A percentile compares a stretch with the other conserved stretches of the same genome.
phyloP scores from a whole-genome alignment of 1,140 invertebrate genomes.

The Agrypnia vestita region DNA sequence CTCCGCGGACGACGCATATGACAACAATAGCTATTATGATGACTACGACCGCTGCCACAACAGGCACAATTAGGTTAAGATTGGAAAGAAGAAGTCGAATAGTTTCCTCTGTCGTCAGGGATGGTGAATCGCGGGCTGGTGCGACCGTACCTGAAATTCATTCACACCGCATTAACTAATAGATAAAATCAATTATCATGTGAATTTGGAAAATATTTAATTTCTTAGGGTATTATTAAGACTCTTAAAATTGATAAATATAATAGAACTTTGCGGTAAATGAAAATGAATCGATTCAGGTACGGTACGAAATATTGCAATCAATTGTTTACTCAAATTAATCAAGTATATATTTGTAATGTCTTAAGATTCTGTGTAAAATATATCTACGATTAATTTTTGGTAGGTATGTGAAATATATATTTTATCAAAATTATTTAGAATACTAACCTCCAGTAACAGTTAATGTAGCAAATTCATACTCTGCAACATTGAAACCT shows the following conservation, averaged over 20 bases:
- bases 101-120: slow-evolving; percentile 84
- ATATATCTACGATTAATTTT: not conserved
- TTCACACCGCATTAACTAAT: slow-evolving; percentile 60
- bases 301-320: slow-evolving; percentile 27
- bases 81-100: slow-evolving; percentile 89
- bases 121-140: slow-evolving; percentile 87
- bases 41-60: slow-evolving; percentile 90
- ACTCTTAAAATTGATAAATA: not conserved
- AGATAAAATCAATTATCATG: slow-evolving; percentile 29
- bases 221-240: not conserved
- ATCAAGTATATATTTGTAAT: not conserved
- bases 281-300: slow-evolving; percentile 48
- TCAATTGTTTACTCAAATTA: not conserved
- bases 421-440: slow-evolving; percentile 50
- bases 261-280: slow-evolving; percentile 31
- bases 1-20: slow-evolving; percentile 89
- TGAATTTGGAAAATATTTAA: not conserved
- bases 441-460: slow-evolving; percentile 87
- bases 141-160: slow-evolving; percentile 94
- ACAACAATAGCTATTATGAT: slow-evolving; percentile 94
- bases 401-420: not conserved
- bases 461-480: slow-evolving; percentile 95
- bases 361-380: not conserved
- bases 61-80: slow-evolving; percentile 94
- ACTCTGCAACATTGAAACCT: slow-evolving; percentile 94